Conservation (phyloP, 2,113 vertebrate species). For the Pelusios castaneus region DNA sequence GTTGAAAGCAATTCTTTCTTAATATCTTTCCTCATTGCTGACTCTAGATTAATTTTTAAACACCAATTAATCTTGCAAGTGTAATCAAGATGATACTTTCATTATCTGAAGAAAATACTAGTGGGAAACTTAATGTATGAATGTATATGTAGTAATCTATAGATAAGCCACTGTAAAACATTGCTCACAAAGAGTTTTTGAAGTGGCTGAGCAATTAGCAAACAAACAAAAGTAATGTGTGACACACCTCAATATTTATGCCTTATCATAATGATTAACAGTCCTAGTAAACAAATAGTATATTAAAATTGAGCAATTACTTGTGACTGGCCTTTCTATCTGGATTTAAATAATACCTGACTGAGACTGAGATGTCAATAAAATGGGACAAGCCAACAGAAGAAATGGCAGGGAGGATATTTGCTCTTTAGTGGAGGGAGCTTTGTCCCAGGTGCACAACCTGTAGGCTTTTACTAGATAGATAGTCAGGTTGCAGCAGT, state of each 20-base stretch:
- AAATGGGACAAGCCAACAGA: neutral
- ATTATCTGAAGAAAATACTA: slow-evolving; percentile 33
- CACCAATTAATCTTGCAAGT: slow-evolving; percentile 11
- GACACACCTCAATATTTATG: slow-evolving; percentile 21
- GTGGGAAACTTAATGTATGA: neutral
- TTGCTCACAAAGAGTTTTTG: slow-evolving; percentile 16
- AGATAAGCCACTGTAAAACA: neutral
- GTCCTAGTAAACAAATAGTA: neutral
- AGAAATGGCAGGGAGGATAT: neutral
- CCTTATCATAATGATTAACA: neutral
- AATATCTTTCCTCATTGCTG: slow-evolving; percentile 13
- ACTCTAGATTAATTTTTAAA: slow-evolving; percentile 15
- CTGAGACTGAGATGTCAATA: neutral
- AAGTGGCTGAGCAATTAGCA: slow-evolving; percentile 10
- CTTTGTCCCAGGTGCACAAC: neutral
- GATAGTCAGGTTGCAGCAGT: neutral
- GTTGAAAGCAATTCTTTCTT: slow-evolving; percentile 35
- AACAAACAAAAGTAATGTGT: neutral
- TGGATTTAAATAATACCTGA: neutral
- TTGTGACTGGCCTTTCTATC: neutral
- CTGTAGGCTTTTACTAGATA: neutral
- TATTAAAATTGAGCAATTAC: neutral
- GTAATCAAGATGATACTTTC: slow-evolving; percentile 21
- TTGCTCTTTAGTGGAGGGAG: neutral
- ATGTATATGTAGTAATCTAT: slow-evolving; percentile 4